Base-by-base conservation (phyloP, 1,140 invertebrate genomes). In the Laodelphax striatellus region DNA sequence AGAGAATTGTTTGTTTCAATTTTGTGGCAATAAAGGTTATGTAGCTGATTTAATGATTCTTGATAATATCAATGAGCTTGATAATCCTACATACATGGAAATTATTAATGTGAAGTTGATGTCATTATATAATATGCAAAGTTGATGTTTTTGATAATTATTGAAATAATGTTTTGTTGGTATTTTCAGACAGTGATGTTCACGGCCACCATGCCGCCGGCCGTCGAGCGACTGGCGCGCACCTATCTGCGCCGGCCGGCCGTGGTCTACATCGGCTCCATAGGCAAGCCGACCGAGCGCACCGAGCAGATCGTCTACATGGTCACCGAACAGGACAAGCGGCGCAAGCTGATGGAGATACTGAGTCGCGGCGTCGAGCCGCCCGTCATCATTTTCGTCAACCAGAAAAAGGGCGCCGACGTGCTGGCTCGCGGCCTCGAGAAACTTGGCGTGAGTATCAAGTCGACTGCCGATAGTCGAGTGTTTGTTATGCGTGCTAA, bases 381-480 rank as follows among this genome's bases (percentile, higher is more conserved):
- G 3, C 97, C 97, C 1, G 89, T 99, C 55, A 99, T 99, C 68
- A 98, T 99, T 68, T 99, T 99, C 70, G 97, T 99, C 64, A 99
- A 99, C 75, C 96, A 99, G 76, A 99, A 99, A 84, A 99, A 98
- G 77, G 97, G 96, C 63, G 97, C 95, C 1, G 97, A 99, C 77
- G 88, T 99, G 0, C 77, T 99, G 71, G 95, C 95, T 38, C 95
- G 95, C 75, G 92, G 94, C 46, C 77, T 99, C 67, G 94, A 98
- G 72, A 99, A 99, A 77, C 81, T 98, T 65, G 93, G 94, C 11
- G 84, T 86, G 75, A 75, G 78, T 77, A 61, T 66, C 24, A 28
- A 28, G 24, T n/a, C n/a, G 6, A 28, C 24, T 28, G 24, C 24
- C 6, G 24, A 2, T 28, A 28, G n/a, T n/a, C n/a, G n/a, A n/a